Percentiles rank a stretch among this genome's conserved stretches.
Conservation (phyloP, 1,140 invertebrate species). For the Thereuonema tuberculata region DNA sequence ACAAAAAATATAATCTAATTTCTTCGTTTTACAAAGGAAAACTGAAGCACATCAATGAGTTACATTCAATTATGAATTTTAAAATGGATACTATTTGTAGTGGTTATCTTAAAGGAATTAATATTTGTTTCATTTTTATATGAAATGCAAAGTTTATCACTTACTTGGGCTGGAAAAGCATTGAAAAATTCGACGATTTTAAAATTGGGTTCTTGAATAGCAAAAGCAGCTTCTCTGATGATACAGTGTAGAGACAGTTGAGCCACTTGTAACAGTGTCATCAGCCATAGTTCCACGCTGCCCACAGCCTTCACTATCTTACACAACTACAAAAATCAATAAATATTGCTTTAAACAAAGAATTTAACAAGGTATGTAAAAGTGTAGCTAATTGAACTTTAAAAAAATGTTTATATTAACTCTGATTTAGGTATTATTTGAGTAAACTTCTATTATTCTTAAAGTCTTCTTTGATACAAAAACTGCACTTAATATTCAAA, state of each 20-base stretch:
- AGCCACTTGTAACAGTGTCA: slow-evolving; percentile 67
- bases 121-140: not conserved
- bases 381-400: not conserved
- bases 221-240: slow-evolving; percentile 65
- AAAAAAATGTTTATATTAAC: too few relatives aligned
- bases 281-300: slow-evolving; percentile 91
- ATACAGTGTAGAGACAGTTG: slow-evolving; percentile 84
- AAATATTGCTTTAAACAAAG: not conserved
- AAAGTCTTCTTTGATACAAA: not conserved
- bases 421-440: too few relatives aligned
- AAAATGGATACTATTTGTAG: too few relatives aligned
- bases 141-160: not conserved
- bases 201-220: slow-evolving; percentile 76
- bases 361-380: too few relatives aligned
- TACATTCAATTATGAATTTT: too few relatives aligned
- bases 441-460: too few relatives aligned
- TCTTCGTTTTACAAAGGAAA: too few relatives aligned
- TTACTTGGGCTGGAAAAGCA: slow-evolving; percentile 76
- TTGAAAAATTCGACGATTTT: slow-evolving; percentile 73
- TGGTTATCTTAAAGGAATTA: too few relatives aligned
- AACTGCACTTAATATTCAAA: not conserved
- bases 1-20: too few relatives aligned
- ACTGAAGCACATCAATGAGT: too few relatives aligned
- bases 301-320: slow-evolving; percentile 83
- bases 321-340: slow-evolving; percentile 47